Percentiles rank a stretch among this genome's conserved stretches.
Conservation (phyloP, 92 coral and sea anemone genomes). For the Phenganax marumi region DNA sequence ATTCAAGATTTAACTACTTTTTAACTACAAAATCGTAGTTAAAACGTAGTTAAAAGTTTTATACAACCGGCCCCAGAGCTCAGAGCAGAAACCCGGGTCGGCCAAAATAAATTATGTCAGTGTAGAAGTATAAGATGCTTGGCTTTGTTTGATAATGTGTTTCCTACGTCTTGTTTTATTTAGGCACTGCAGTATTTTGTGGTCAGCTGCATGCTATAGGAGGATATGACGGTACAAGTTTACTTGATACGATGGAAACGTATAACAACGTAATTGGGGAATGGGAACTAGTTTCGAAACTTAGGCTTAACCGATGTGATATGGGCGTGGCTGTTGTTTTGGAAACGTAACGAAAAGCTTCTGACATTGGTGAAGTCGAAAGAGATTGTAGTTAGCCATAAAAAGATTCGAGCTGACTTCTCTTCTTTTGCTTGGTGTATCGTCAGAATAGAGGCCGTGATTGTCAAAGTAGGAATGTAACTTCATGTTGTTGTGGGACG, state of each 20-base stretch:
- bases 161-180: background rate
- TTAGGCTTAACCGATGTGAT: constrained; percentile 87
- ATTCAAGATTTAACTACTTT: background rate
- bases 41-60: too few relatives aligned
- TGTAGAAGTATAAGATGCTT: too few relatives aligned
- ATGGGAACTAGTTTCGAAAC: constrained; percentile 72
- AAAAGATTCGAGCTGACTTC: too few relatives aligned
- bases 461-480: too few relatives aligned
- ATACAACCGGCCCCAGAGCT: background rate
- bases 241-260: constrained; percentile 73
- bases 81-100: background rate
- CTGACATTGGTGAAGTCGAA: background rate
- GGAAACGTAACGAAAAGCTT: constrained; percentile 47
- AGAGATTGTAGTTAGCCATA: too few relatives aligned
- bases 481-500: too few relatives aligned
- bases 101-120: too few relatives aligned
- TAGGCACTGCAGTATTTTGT: constrained; percentile 69
- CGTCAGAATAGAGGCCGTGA: too few relatives aligned
- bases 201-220: constrained; percentile 90
- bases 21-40: too few relatives aligned
- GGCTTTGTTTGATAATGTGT: background rate
- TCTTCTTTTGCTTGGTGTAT: too few relatives aligned
- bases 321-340: constrained; percentile 87
- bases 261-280: constrained; percentile 71
- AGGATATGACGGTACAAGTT: constrained; percentile 83